Base-by-base conservation (phyloP, 2,113 vertebrate genomes). In the Verasper variegatus region DNA sequence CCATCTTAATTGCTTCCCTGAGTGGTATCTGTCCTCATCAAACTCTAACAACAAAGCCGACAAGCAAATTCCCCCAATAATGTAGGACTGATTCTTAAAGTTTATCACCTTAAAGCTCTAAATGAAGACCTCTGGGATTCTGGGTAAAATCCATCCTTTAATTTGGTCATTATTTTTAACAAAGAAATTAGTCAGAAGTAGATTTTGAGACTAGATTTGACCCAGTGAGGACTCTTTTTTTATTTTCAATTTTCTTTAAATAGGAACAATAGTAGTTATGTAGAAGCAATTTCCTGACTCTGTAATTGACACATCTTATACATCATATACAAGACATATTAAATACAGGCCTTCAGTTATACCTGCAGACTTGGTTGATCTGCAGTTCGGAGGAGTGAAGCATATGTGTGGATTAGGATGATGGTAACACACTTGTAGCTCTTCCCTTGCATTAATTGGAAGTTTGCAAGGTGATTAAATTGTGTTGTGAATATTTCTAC, bases 371-470 rank as follows among this genome's bases (percentile, higher is more conserved):
- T 49, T 37, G 40, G 40, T 42, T 11, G 40, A 42, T 11, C 40
- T 11, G 11, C 3, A 11, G 40, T 12, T 42, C 40, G 12, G 40
- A 42, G 3, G 40, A 42, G 40, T 42, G 12, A 42, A 42, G 40
- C 40, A 42, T 42, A 13, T 42, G 40, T 42, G 40, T 42, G 40
- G 40, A 12, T 42, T 8, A 31, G 40, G 40, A 42, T 42, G 40
- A 13, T 42, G 10, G 12, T 4, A 52, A 3, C 31, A 15, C 24
- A 71, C 24, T 23, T 59, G 18, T 1, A 42, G 18, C 14, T 52
- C 21, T 20, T 35, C 54, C 62, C 8, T 45, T 68, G 27, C 23
- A 31, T 68, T 74, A 26, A 68, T 58, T 54, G 10, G 9, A 67
- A 26, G 26, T 66, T 49, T 56, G 21, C 9, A n/a, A 52, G 35